Conservation (phyloP, 1,140 invertebrate species). For the Hylaeus anthracinus region DNA sequence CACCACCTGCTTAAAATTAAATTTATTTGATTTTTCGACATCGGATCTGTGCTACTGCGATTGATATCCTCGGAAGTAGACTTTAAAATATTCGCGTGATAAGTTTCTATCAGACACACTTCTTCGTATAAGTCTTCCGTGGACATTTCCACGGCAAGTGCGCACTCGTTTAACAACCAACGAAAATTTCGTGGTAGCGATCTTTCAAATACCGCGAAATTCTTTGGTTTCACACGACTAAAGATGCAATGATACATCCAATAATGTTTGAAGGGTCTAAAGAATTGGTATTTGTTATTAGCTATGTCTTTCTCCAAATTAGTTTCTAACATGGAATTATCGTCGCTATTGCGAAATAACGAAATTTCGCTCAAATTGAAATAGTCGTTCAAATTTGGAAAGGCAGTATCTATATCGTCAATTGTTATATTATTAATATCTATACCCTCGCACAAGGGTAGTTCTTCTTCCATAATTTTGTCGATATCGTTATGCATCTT, state of each 20-base stretch:
- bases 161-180: slow-evolving; percentile 82
- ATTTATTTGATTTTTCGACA: slow-evolving; percentile 17
- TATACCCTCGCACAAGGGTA: not conserved
- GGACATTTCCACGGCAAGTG: slow-evolving; percentile 76
- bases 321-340: too few species aligned
- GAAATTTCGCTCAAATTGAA: slow-evolving; percentile 52
- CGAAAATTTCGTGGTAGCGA: slow-evolving; percentile 79
- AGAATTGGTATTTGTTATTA: slow-evolving; percentile 51
- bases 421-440: not conserved
- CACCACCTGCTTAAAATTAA: slow-evolving; percentile 46
- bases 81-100: slow-evolving; percentile 58
- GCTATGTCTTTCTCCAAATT: not conserved
- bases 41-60: not conserved
- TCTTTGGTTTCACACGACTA: slow-evolving; percentile 63
- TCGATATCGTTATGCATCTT: not conserved
- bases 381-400: slow-evolving; percentile 5
- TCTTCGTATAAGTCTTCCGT: slow-evolving; percentile 79
- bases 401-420: not conserved
- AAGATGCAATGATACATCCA: slow-evolving; percentile 74
- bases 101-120: slow-evolving; percentile 70
- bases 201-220: slow-evolving; percentile 74
- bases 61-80: not conserved
- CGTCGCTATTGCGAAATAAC: slow-evolving; percentile 43
- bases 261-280: slow-evolving; percentile 71
- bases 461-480: not conserved